Evolutionary conservation across 2,113 vertebrate genomes (phyloP), one percentile per base, ranked within the genome.

Genomic region (Chroicocephalus ridibundus): DNA sequence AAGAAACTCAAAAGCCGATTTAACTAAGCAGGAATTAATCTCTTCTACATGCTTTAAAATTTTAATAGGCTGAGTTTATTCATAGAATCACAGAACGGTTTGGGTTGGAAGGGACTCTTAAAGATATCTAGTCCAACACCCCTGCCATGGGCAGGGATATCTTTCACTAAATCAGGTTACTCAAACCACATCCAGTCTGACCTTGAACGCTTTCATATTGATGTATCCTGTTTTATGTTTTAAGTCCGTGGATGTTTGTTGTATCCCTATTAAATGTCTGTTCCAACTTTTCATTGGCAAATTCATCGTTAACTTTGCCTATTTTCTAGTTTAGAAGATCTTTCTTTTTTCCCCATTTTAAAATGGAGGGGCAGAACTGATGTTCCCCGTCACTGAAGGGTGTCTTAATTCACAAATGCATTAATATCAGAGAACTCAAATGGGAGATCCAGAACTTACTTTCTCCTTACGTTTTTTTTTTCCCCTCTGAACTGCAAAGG

Each of bases 401-500:
- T 60, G 12, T 69, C 54, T 95, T 62, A 94, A 75, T 75, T 88
- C n/a, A 62, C 40, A 79, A 60, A 91, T 68, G 34, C 5, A 32
- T 47, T 62, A 51, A 55, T n/a, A 15, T 40, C 27, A 34, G 8
- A 15, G 24, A 46, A 38, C 47, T 60, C 47, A 32, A 85, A 71
- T 42, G 11, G 9, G 38, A 87, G 42, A 84, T 60, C 10, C 10
- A 34, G 55, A 69, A 40, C 12, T 87, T 25, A 66, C 6, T 86
- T 84, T 88, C 36, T 81, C n/a, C 25, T 60, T 64, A 38, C 38
- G 38, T 78, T 79, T 86, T 84, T 18, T 65, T 42, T 49, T 49
- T 22, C 21, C 11, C 32, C 47, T 94, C 60, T 86, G 61, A 71
- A 92, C 22, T 82, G 47, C 72, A 13, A 97, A 99, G 99, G 99